Percentiles rank a stretch among this genome's conserved stretches.
Conservation (phyloP, 1,140 invertebrate species). For the Micrasema longulum region DNA sequence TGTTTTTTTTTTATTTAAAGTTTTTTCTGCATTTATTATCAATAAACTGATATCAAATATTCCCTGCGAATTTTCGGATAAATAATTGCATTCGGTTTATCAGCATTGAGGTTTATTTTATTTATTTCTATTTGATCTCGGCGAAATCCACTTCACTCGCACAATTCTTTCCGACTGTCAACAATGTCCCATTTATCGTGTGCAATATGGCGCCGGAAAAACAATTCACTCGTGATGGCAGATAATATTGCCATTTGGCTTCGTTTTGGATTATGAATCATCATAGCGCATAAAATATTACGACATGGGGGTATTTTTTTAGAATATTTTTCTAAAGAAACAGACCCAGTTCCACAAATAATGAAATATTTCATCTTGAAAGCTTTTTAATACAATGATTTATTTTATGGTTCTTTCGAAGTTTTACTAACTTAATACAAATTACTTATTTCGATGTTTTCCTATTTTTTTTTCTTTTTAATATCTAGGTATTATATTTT, state of each 20-base stretch:
- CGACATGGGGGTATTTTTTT: background rate
- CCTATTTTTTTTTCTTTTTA: too few species aligned
- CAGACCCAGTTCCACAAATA: background rate
- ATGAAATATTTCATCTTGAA: background rate
- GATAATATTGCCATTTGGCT: conserved; percentile 2
- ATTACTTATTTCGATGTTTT: too few species aligned
- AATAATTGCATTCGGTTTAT: background rate
- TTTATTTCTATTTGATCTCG: conserved; percentile 5
- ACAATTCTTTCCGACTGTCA: conserved; percentile 11
- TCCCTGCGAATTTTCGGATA: too few species aligned
- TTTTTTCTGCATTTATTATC: too few species aligned
- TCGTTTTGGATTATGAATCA: background rate
- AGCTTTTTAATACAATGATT: background rate
- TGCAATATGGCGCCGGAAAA: conserved; percentile 6
- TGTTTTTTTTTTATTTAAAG: too few species aligned
- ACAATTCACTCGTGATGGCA: background rate
- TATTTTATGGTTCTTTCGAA: background rate
- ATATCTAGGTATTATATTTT: too few species aligned
- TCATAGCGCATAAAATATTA: background rate
- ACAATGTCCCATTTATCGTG: conserved; percentile 16
- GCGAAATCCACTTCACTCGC: conserved; percentile 9
- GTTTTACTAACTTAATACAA: too few species aligned
- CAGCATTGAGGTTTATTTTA: background rate
- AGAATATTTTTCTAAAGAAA: background rate
- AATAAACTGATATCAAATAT: too few species aligned